Evolutionary conservation across 2,113 vertebrate genomes (phyloP).

Genomic region (Chloebia gouldiae): DNA sequence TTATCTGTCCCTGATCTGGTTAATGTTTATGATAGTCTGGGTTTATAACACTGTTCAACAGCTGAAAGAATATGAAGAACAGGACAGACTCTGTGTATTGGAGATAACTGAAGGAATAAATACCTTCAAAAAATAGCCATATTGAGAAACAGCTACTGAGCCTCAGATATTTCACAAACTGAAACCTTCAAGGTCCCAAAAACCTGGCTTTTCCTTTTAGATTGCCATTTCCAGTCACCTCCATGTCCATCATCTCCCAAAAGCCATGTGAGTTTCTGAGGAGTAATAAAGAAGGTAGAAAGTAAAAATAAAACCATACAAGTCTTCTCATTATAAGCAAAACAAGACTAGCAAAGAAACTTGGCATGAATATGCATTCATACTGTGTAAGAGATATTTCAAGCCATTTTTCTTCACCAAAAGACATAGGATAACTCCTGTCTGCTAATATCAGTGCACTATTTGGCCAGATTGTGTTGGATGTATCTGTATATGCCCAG

Average conservation of each 20-base stretch:
- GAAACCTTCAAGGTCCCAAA: not conserved
- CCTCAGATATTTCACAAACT: not conserved
- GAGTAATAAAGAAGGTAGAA: not conserved
- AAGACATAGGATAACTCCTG: not conserved
- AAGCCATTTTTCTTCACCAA: not conserved
- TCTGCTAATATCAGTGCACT: not conserved
- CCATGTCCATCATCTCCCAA: not conserved
- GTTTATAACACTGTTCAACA: not conserved
- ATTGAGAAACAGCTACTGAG: not conserved
- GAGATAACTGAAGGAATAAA: not conserved
- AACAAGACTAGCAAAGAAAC: not conserved
- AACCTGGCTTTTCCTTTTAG: not conserved
- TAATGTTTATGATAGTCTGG: not conserved
- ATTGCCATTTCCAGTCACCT: not conserved
- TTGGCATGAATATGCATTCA: not conserved
- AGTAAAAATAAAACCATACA: not conserved
- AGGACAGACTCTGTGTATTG: not conserved
- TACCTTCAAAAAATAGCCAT: not conserved
- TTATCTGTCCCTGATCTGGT: not conserved
- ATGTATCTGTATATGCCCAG: not conserved
- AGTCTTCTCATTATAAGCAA: not conserved
- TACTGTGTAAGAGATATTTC: not conserved
- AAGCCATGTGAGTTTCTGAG: not conserved
- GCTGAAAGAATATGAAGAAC: not conserved
- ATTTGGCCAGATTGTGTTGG: not conserved